Base-by-base conservation (phyloP, 2,888 invertebrate genomes). In the Achlya flavicornis region DNA sequence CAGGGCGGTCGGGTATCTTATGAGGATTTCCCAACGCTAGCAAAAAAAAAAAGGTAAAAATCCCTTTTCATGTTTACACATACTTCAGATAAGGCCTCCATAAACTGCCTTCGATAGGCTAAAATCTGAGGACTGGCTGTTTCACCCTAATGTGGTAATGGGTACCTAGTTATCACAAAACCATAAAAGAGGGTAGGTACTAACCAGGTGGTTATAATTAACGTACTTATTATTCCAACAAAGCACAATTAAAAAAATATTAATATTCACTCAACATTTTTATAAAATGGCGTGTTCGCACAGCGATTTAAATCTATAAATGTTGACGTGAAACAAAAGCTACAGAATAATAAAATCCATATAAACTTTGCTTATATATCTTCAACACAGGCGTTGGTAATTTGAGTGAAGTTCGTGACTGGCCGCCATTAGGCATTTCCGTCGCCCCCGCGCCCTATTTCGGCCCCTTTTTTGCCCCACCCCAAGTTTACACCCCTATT, bases 331-430 rank as follows among this genome's bases (percentile, higher is more conserved):
- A 58, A 16, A 53, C 14, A 53, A 53, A 3, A 19, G 53, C 53
- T 53, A n/a, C 19, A 16, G 53, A 19, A 53, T 53, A 53, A 53
- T 72, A 73, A 75, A 75, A 73, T 65, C 67, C 65, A 72, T 72
- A 70, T 53, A 53, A 53, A 53, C n/a, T n/a, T 19, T 53, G 16
- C 16, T n/a, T 53, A 41, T 53, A n/a, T 53, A 19, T 53, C 53
- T 53, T 8, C 19, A 53, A 53, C 48, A 74, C 53, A 74, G 70
- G 75, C 80, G 53, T 75, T 70, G 63, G 79, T 84, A 85, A 86
- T 86, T 87, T 86, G 85, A 83, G 84, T 81, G 83, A 73, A 66
- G 77, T 87, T 88, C 93, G 93, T 93, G 93, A 90, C 92, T 88
- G 66, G 79, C 72, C 71, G 72, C 90, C 89, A 92, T 93, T 93